phyloP scores from a whole-genome alignment of 2,113 vertebrate species.

The Myrmecophaga tridactyla region DNA sequence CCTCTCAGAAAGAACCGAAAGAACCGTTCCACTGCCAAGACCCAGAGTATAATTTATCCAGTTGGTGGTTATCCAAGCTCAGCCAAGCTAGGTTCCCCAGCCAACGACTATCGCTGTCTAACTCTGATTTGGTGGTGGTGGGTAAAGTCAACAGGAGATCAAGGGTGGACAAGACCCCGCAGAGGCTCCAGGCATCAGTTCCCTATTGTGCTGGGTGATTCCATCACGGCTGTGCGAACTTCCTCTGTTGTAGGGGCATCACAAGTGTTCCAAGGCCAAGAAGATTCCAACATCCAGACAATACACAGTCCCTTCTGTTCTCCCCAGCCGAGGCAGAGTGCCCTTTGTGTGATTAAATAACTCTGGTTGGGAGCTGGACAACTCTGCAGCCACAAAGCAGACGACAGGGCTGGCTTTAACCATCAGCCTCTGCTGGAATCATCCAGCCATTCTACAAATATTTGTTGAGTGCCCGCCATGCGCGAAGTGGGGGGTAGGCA shows the following conservation, averaged over 20 bases:
- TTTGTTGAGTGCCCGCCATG: neutral
- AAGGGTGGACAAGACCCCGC: fast-evolving
- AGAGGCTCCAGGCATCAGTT: neutral
- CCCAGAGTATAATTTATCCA: fast-evolving
- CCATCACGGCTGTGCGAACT: neutral
- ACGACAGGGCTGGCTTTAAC: neutral
- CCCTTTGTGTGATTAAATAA: conserved; percentile 33
- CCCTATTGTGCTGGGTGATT: fast-evolving
- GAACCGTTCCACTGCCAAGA: neutral
- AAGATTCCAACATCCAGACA: neutral
- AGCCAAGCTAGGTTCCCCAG: fast-evolving
- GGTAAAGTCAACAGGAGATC: neutral
- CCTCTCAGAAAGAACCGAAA: neutral
- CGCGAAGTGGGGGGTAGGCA: fast-evolving
- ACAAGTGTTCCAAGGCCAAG: neutral
- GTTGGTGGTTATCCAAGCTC: neutral
- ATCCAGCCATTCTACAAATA: neutral
- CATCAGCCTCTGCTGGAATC: neutral
- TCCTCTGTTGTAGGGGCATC: neutral
- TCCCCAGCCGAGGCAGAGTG: neutral
- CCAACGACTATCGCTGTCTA: neutral
- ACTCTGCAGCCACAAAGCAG: neutral
- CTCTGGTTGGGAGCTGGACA: neutral
- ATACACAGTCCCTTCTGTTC: conserved; percentile 47
- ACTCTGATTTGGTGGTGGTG: neutral